Evolutionary conservation across 2,888 invertebrate genomes (phyloP).

Genomic region (Protodeltote pygarga): DNA sequence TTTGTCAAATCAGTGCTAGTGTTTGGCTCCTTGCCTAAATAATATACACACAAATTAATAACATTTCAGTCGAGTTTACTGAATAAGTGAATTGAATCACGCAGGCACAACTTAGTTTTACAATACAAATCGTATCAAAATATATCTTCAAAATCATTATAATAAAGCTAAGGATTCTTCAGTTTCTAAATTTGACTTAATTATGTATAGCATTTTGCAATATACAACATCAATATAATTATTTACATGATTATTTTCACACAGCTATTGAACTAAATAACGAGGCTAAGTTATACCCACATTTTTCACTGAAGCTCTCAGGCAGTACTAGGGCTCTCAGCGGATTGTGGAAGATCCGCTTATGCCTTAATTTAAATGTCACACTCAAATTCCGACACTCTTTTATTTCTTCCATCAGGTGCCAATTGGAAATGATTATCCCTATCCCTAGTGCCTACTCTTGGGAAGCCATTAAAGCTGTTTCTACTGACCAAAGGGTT

Average conservation of each 20-base stretch:
- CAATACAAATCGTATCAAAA: conserved; percentile 2
- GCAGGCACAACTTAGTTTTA: conserved; percentile 29
- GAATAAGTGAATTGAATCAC: conserved; percentile 15
- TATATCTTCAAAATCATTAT: not conserved
- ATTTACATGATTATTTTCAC: conserved; percentile 11
- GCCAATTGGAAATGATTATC: conserved; percentile 79
- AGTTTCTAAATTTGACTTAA: not conserved
- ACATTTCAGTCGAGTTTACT: conserved; percentile 47
- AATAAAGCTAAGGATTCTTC: no score
- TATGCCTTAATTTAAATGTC: conserved; percentile 85
- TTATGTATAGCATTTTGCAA: conserved; percentile 8
- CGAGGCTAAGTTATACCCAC: conserved; percentile 40
- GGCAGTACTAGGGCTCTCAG: not conserved
- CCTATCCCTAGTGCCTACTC: conserved; percentile 76
- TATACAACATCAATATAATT: conserved; percentile 16
- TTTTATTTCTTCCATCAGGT: conserved; percentile 82
- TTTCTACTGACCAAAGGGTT: conserved; percentile 82
- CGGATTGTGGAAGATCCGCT: not conserved
- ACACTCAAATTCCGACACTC: conserved; percentile 89
- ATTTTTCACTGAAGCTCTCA: conserved; percentile 1
- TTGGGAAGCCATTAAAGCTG: conserved; percentile 82
- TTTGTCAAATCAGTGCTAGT: conserved; percentile 54
- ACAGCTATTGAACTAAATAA: conserved; percentile 17
- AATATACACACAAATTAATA: conserved; percentile 41
- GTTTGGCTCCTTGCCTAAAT: conserved; percentile 47